These are phyloP conservation scores for Plestiodon gilberti DNA, from an alignment of 2,113 vertebrate species.

Conservation along the genomic window DNA sequence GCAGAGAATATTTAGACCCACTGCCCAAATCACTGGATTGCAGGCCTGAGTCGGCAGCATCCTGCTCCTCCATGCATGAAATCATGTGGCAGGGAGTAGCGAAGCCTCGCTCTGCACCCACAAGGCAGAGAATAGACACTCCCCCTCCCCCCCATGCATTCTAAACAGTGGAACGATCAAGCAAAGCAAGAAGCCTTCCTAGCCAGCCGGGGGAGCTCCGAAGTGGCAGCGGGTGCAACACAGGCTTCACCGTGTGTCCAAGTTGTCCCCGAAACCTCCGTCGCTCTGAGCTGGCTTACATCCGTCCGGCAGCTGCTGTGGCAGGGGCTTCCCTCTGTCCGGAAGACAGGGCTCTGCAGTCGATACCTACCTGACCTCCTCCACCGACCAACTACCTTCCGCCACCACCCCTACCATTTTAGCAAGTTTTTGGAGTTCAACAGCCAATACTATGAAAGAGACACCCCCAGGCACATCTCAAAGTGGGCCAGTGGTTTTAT, in stretches of 20 bases:
- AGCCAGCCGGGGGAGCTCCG: background rate
- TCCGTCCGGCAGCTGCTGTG: background rate
- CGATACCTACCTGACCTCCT: background rate
- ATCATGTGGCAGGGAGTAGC: background rate
- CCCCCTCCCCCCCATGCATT: background rate
- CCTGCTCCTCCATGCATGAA: background rate
- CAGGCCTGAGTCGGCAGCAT: too few relatives aligned
- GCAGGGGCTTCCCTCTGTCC: background rate
- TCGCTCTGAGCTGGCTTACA: background rate
- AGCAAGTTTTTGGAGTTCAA: background rate
- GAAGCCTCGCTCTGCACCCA: too few relatives aligned
- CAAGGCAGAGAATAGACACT: background rate
- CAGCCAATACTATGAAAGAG: background rate
- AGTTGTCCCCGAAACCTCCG: too few relatives aligned
- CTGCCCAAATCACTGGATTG: too few relatives aligned
- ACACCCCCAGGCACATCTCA: background rate
- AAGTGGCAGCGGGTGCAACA: too few relatives aligned
- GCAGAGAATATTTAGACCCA: too few relatives aligned
- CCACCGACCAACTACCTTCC: background rate
- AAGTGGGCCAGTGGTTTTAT: slow-evolving; percentile 24
- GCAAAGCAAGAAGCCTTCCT: background rate
- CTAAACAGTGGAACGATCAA: background rate
- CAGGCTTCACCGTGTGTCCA: background rate
- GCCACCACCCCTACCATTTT: too few relatives aligned
- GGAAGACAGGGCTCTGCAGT: background rate